Evolutionary conservation across 2,888 invertebrate genomes (phyloP).

Genomic region (Aleiodes alternator): DNA sequence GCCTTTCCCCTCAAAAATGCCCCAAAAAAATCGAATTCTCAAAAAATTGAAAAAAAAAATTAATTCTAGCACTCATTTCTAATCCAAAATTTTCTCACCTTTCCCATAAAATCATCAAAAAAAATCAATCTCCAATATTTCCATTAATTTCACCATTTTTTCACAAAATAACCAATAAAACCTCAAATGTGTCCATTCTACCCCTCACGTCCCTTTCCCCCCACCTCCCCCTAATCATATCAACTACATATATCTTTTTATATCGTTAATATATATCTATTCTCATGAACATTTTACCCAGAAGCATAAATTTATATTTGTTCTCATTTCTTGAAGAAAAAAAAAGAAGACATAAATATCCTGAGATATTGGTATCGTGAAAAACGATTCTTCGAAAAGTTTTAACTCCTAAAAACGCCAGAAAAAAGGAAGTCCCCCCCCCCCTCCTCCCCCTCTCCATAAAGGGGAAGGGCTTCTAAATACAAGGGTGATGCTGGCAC

Average conservation of each 20-base stretch:
- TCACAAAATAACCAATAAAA: not conserved
- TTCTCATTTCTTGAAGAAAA: not conserved
- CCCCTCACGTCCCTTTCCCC: no score
- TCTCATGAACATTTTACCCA: slow-evolving; percentile 9
- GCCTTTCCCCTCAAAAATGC: no score
- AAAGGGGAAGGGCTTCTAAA: slow-evolving; percentile 63
- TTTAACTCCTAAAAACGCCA: slow-evolving; percentile 5
- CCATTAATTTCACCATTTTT: no score
- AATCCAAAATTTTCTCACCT: no score
- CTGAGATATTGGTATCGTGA: slow-evolving; percentile 40
- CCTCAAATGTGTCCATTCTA: no score
- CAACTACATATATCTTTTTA: no score
- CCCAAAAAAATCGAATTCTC: not conserved
- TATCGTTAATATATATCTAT: not conserved
- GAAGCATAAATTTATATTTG: slow-evolving; percentile 33
- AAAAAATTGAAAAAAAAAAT: no score
- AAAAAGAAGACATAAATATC: slow-evolving; percentile 36
- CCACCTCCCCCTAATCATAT: no score
- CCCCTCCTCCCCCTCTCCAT: not conserved
- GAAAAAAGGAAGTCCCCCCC: slow-evolving; percentile 11
- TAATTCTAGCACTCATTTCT: no score
- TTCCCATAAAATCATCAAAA: no score
- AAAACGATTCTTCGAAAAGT: slow-evolving; percentile 41
- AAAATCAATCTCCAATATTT: no score
- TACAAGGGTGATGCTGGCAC: slow-evolving; percentile 61